These are phyloP conservation scores for Phenganax subtilis DNA, from an alignment of 92 coral and sea anemone genomes.

Conservation along the genomic window DNA sequence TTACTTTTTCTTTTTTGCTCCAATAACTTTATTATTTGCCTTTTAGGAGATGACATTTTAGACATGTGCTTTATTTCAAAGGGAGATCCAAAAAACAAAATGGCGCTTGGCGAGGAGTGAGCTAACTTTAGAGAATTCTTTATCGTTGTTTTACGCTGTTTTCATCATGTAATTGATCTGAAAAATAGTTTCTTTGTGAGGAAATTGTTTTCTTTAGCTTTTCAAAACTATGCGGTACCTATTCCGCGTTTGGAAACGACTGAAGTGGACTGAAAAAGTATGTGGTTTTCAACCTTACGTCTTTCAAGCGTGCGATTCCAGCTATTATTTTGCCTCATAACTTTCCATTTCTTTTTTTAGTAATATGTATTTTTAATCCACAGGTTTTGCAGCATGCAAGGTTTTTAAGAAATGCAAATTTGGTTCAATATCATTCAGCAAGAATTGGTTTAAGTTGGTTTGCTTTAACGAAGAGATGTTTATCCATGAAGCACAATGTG, in stretches of 20 bases:
- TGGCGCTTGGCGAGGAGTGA: constrained; percentile 14
- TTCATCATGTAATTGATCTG: neutral
- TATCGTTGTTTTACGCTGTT: neutral
- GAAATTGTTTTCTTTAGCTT: neutral
- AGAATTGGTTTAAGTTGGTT: neutral
- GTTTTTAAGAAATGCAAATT: neutral
- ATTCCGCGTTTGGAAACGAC: neutral
- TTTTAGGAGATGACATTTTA: constrained; percentile 5
- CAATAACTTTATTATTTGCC: neutral
- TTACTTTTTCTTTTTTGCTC: neutral
- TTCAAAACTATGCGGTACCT: neutral
- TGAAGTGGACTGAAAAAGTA: neutral
- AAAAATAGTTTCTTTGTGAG: neutral
- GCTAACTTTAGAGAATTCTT: neutral
- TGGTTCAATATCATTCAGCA: neutral
- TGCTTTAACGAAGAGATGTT: neutral
- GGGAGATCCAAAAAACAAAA: neutral
- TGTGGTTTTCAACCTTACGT: neutral
- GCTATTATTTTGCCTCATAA: no score
- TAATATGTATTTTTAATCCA: neutral
- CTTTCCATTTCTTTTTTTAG: no score
- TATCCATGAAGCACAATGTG: neutral
- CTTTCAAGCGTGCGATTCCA: no score
- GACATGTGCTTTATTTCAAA: neutral
- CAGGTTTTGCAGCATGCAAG: constrained; percentile 2